Evolutionary conservation across 2,888 invertebrate species (phyloP), one percentile per base, ranked within the genome.

Genomic region (Calephelis perditalis): DNA sequence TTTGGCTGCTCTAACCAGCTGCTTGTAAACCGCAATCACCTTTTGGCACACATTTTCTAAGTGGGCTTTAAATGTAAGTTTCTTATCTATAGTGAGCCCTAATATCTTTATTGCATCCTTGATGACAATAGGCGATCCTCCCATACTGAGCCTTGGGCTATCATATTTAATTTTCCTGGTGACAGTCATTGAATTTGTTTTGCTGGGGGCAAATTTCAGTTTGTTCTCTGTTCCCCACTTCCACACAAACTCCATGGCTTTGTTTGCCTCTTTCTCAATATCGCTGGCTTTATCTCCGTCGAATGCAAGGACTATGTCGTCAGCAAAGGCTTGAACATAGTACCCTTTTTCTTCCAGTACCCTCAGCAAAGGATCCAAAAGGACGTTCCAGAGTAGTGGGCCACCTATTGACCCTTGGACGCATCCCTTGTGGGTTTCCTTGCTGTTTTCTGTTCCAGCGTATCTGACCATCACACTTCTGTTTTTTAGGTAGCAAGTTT

Each of bases 131-230:
- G 6, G 5, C 11, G 12, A 15, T 7, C 61, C 59, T 5, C 15
- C n/a, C 59, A 61, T 62, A 11, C 1, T 43, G 0, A 63, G 26
- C 9, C 10, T 26, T 15, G 63, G 58, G 3, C 40, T 36, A 11
- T 61, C 55, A 15, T 55, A 57, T 15, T 63, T 62, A 0, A 60
- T 26, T 43, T 61, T 61, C 3, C 46, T 59, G 7, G 63, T 66
- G 2, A 62, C 9, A 0, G 63, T 9, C 44, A 66, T 59, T 0
- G 62, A 59, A 8, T 52, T n/a, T 0, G 62, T 67, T 12, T 63
- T 63, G 2, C 59, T 59, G 5, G 59, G 43, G 5, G 62, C 62
- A 15, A 60, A 61, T 1, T 54, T 62, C 5, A 58, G 15, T 11
- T 59, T 66, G 15, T 37, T 55, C 0, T 45, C n/a, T 0, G 6